Conservation (phyloP, 2,113 vertebrate species). For the Xerus inauris region DNA sequence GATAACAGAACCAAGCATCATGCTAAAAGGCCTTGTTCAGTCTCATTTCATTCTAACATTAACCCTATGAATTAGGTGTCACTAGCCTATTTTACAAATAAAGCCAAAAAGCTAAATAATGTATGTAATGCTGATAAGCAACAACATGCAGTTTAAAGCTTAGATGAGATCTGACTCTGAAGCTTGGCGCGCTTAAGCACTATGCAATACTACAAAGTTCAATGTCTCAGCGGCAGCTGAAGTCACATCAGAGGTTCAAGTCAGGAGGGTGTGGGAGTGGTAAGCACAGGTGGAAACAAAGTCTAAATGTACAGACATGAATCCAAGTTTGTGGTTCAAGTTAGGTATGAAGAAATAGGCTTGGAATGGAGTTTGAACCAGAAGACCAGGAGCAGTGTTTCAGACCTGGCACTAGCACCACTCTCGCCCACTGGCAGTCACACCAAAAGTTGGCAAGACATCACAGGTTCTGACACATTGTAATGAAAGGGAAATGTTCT, state of each 20-base stretch:
- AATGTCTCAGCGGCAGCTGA: neutral
- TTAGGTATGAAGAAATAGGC: conserved; percentile 2
- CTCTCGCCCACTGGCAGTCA: too few relatives aligned
- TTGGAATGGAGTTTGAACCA: neutral
- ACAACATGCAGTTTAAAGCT: neutral
- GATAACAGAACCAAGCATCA: neutral
- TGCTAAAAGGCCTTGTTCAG: neutral
- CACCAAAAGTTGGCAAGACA: neutral
- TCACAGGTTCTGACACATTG: neutral
- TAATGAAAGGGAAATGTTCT: neutral
- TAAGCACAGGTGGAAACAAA: neutral
- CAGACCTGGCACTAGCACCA: neutral
- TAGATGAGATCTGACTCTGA: neutral
- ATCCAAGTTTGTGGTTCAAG: neutral
- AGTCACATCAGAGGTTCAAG: neutral
- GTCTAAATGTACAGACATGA: neutral
- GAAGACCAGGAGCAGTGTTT: neutral
- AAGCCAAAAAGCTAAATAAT: neutral
- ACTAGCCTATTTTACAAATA: neutral
- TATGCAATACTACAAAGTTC: neutral
- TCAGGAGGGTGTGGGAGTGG: neutral
- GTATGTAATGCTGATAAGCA: neutral
- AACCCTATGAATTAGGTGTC: neutral
- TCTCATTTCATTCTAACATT: neutral
- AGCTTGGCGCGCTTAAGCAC: neutral